Evolutionary conservation across 1,140 invertebrate species (phyloP).

Genomic region (Drusus annulatus): DNA sequence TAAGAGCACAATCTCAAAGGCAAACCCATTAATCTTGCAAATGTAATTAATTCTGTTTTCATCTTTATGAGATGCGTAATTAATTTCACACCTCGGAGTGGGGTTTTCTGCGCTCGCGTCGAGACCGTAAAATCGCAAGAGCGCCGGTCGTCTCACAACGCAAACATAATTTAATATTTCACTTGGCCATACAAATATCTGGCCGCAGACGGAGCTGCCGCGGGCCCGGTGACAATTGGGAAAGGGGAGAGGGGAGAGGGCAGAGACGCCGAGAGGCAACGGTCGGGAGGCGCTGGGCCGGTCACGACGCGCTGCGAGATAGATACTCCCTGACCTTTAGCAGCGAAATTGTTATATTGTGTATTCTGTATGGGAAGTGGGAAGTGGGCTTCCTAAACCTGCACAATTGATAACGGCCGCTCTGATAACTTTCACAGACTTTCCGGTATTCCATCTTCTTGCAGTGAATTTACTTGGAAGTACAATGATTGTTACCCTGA

Average conservation of each 20-base stretch:
- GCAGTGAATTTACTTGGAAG: too few relatives aligned
- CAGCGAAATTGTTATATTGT: conserved; percentile 4
- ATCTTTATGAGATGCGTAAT: neutral
- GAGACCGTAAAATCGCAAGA: neutral
- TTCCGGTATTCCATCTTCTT: too few relatives aligned
- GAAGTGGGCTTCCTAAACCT: conserved; percentile 5
- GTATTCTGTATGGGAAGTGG: neutral
- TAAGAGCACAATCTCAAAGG: too few relatives aligned
- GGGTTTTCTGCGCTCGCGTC: neutral
- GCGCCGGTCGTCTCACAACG: neutral
- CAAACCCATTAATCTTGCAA: neutral
- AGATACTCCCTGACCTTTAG: neutral
- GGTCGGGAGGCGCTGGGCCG: neutral
- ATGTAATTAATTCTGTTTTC: neutral
- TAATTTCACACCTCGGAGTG: neutral
- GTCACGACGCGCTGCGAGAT: neutral
- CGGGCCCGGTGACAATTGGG: neutral
- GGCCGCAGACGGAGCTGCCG: conserved; percentile 1
- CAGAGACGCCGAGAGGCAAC: neutral
- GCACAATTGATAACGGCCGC: conserved; percentile 3
- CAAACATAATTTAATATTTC: conserved; percentile 18
- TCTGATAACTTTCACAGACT: neutral
- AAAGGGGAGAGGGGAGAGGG: neutral
- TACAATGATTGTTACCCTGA: too few relatives aligned
- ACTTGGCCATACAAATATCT: conserved; percentile 8